Percentiles rank a stretch among this genome's conserved stretches.
Conservation (phyloP, 37 sponge, comb jelly and placozoan species). For the Diacarnus erythraeanus region DNA sequence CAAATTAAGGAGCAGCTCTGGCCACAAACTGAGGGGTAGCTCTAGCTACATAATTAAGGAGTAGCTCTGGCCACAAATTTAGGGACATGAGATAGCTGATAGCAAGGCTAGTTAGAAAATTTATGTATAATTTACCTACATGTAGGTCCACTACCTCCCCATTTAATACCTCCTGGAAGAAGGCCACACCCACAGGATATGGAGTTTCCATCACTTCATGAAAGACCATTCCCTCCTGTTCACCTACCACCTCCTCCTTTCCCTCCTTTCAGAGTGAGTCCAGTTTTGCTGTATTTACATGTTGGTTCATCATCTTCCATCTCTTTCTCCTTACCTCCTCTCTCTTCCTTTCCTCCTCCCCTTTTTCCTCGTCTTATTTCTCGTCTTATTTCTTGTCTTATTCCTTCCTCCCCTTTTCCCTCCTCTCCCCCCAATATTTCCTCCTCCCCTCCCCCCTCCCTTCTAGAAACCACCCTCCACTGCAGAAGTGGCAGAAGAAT, state of each 20-base stretch:
- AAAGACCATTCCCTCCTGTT: background rate
- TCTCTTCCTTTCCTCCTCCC: background rate
- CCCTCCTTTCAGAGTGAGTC: background rate
- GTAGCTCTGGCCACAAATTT: no score
- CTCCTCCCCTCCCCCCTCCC: background rate
- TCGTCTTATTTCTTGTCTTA: background rate
- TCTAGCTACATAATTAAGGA: no score
- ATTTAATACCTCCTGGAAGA: slow-evolving; percentile 8
- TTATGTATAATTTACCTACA: no score
- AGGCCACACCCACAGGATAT: slow-evolving; percentile 11
- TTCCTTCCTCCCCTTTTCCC: no score
- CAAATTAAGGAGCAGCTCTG: no score
- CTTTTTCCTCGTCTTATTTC: background rate
- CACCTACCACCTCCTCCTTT: background rate
- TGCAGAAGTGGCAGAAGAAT: slow-evolving; percentile 48
- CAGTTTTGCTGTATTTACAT: no score
- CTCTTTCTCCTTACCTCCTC: background rate
- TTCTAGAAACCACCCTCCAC: background rate
- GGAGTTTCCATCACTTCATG: background rate
- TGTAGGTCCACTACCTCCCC: background rate
- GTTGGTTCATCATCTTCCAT: background rate
- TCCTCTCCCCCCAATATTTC: no score
- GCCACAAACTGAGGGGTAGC: no score
- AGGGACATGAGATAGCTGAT: no score
- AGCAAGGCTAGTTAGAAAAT: no score